phyloP scores from a whole-genome alignment of 2,888 invertebrate genomes.

The Pristionchus arcanus region DNA sequence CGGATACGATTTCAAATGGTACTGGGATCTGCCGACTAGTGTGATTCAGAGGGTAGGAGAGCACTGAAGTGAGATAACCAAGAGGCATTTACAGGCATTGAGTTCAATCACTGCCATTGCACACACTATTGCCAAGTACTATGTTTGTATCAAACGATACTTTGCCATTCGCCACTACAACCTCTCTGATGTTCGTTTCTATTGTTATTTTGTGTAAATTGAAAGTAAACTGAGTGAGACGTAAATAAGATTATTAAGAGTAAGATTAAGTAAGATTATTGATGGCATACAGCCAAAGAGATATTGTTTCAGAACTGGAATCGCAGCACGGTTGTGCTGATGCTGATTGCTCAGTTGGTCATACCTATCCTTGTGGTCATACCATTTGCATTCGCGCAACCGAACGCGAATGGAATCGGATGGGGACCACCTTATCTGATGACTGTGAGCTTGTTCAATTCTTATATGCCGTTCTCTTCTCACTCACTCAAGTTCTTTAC shows the following conservation, averaged over 20 bases:
- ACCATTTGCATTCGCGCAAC: neutral
- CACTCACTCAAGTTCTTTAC: neutral
- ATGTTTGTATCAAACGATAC: neutral
- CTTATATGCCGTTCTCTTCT: neutral
- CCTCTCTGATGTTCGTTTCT: neutral
- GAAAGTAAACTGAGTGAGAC: too few relatives aligned
- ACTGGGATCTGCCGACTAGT: neutral
- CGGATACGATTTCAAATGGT: neutral
- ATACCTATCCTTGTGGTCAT: neutral
- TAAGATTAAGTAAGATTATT: too few relatives aligned
- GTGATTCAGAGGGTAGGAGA: neutral
- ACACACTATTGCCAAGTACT: slow-evolving; percentile 40
- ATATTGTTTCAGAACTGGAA: neutral
- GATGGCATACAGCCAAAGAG: neutral
- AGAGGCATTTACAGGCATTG: neutral
- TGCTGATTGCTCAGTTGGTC: neutral
- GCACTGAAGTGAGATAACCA: neutral
- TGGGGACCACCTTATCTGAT: neutral
- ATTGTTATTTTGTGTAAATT: too few relatives aligned
- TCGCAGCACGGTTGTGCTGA: neutral
- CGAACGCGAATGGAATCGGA: neutral
- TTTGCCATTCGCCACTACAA: neutral
- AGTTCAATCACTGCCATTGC: neutral
- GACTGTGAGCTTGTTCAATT: neutral
- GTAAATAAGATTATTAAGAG: too few relatives aligned